Base-by-base conservation (phyloP, 2,797 vertebrate species). In the Paratrypauchen microcephalus region DNA sequence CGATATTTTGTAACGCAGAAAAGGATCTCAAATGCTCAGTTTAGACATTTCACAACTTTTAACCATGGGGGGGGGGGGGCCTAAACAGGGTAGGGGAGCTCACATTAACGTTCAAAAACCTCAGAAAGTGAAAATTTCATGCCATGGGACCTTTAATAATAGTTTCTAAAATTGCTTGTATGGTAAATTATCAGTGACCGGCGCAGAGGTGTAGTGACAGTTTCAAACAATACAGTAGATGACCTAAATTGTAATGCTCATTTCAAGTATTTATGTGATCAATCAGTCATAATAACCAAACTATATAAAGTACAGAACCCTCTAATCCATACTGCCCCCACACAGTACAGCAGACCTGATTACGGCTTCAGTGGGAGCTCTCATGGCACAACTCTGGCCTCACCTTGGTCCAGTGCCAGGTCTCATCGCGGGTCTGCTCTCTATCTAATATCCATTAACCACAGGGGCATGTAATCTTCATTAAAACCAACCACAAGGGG, bases 381-480 rank as follows among this genome's bases (percentile, higher is more conserved):
- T 71, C 69, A 66, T 68, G 74, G 73, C 78, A 73, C 36, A 65
- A 74, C 76, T 75, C 71, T 63, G 77, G 48, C 68, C 58, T 58
- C 71, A 74, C 78, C 81, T 70, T 55, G 67, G 67, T 74, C 71
- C 70, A 41, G 72, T 83, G 89, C 90, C 87, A 87, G 83, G 68
- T 80, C 67, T 73, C 83, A 71, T 87, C 86, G 79, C 82, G 84
- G 52, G 78, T 78, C 73, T 81, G 68, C 78, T 83, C 82, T 78
- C 65, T 78, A 78, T 72, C 79, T 87, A 87, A 90, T 89, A 90
- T 82, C 80, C 84, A 86, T 87, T 85, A 85, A 84, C 90, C 88
- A 86, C 90, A 87, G 87, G 87, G 87, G 86, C 78, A 63, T 87
- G 86, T 87, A 87, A 91, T 91, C 86, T 89, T 88, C 83, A 89